Conservation (phyloP, 2,113 vertebrate genomes). For the Rhinichthys klamathensis region DNA sequence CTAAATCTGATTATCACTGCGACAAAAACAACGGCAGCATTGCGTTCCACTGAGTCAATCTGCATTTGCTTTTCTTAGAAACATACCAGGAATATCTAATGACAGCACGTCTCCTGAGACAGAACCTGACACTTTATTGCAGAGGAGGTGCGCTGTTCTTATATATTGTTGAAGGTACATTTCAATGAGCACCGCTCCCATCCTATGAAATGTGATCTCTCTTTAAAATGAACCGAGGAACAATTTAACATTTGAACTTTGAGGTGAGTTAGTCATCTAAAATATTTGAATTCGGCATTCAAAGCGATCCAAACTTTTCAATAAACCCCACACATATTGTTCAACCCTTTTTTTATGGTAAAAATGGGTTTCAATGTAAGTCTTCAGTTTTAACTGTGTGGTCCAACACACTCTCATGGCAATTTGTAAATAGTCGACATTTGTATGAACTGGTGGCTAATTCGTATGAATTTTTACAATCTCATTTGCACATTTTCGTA, state of each 20-base stretch:
- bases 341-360: background rate
- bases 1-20: slow-evolving; percentile 32
- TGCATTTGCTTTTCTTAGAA: slow-evolving; percentile 37
- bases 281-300: background rate
- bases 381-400: background rate
- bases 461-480: background rate
- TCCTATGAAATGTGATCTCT: background rate
- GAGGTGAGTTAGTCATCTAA: background rate
- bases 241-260: background rate
- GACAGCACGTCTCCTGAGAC: slow-evolving; percentile 50
- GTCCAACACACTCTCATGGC: background rate
- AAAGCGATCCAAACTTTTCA: background rate
- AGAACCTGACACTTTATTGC: slow-evolving; percentile 26
- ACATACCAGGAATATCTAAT: slow-evolving; percentile 34
- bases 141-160: slow-evolving; percentile 30
- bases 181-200: background rate
- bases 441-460: background rate
- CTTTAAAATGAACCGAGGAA: background rate
- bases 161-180: background rate
- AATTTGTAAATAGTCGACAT: background rate
- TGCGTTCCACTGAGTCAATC: slow-evolving; percentile 38
- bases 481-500: too few relatives aligned
- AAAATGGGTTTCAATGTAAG: background rate
- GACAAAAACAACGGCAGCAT: slow-evolving; percentile 26
- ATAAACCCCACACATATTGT: background rate